These are phyloP conservation scores for Montipora foliosa DNA, from an alignment of 64 coral and sea anemone genomes.

Conservation along the genomic window DNA sequence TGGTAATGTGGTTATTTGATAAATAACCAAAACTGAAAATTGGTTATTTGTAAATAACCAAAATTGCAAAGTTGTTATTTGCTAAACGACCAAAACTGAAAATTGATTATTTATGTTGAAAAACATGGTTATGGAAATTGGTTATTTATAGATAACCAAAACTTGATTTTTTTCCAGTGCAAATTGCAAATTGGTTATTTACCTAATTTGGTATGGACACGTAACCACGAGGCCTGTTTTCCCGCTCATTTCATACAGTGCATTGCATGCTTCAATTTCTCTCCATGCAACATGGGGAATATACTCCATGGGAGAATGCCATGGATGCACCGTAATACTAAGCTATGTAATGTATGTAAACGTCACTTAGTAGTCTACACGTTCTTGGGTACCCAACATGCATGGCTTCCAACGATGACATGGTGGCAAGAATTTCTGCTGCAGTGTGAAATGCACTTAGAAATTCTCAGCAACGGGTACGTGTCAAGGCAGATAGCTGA, in stretches of 20 bases:
- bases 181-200: slow-evolving; percentile 26
- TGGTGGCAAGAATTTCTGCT: slow-evolving; percentile 11
- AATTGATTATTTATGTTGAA: slow-evolving; percentile 1
- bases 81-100: not conserved
- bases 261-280: not conserved
- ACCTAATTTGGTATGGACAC: slow-evolving; percentile 24
- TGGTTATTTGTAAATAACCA: slow-evolving; percentile 20
- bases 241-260: not conserved
- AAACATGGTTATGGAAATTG: not conserved
- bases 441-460: slow-evolving; percentile 4
- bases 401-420: slow-evolving; percentile 2
- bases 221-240: slow-evolving; percentile 1
- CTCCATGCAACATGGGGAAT: not conserved
- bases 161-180: too few relatives aligned
- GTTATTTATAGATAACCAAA: slow-evolving; percentile 26
- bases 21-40: not conserved
- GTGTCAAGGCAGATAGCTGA: slow-evolving; percentile 2
- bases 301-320: too few relatives aligned
- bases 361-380: too few relatives aligned
- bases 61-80: not conserved
- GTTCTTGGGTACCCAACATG: too few relatives aligned
- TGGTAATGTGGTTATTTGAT: too few relatives aligned
- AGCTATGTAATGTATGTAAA: too few relatives aligned
- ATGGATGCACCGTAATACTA: too few relatives aligned
- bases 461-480: slow-evolving; percentile 18